Percentiles rank a stretch among this genome's conserved stretches.
These are phyloP conservation scores for Labeo calbasu DNA, from an alignment of 2,797 vertebrate genomes.

Conservation along the genomic window DNA sequence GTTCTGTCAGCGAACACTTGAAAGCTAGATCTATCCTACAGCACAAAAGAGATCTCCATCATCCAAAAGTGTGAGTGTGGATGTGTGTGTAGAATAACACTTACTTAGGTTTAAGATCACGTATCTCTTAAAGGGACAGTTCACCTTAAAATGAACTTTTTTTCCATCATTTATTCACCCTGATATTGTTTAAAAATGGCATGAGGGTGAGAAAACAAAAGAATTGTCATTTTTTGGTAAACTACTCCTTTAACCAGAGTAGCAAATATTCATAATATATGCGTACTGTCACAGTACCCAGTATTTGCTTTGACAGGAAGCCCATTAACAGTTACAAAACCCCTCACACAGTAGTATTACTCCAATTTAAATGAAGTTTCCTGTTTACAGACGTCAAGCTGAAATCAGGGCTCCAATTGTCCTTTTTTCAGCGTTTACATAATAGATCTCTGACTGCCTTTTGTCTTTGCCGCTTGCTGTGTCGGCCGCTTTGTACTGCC, in stretches of 20 bases:
- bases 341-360: neutral
- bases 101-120: neutral
- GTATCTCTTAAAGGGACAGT: neutral
- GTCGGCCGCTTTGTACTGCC: neutral
- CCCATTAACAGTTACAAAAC: neutral
- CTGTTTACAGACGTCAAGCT: neutral
- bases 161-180: neutral
- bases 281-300: neutral
- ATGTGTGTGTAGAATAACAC: neutral
- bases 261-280: neutral
- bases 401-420: neutral
- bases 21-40: conserved; percentile 2
- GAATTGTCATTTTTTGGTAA: neutral
- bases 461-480: conserved; percentile 2
- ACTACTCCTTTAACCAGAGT: neutral
- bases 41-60: neutral
- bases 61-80: neutral
- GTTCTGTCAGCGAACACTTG: conserved; percentile 31
- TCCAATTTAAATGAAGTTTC: neutral
- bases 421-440: conserved; percentile 18
- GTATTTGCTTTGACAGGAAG: neutral
- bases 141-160: neutral
- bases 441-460: conserved; percentile 5
- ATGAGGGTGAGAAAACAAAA: neutral
- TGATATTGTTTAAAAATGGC: neutral